Evolutionary conservation across 1,140 invertebrate genomes (phyloP), one percentile per base, ranked within the genome.

Genomic region (Drosophila burlai): DNA sequence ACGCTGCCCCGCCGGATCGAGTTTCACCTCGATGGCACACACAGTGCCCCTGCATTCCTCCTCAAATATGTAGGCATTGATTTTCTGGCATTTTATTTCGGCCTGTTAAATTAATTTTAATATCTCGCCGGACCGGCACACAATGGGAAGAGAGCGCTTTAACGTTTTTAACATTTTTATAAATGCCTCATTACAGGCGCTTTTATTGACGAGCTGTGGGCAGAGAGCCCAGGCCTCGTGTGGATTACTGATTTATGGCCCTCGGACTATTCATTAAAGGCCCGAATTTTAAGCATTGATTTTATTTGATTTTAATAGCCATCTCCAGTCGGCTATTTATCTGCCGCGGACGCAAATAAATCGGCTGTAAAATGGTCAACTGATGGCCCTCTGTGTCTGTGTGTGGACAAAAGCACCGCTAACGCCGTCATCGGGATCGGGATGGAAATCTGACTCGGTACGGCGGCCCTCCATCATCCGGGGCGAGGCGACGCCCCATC

Each of bases 271-370:
- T 89, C 84, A 89, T 87, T 89, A 89, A 89, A 78, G 67, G 50
- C 45, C 59, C 72, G 58, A 76, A 62, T 75, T 85, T 82, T 72
- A 75, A 84, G 76, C 77, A 89, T 84, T 89, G 84, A 89, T 87
- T 87, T 87, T 87, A 87, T 87, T 87, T 62, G 84, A 89, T 89
- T 87, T 87, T 87, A 87, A 87, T 87, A 89, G 77, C 75, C 49
- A 43, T 15, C 11, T 43, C 55, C 55, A 58, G 55, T 18, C 47
- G 76, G 60, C 79, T 63, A 78, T 82, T 82, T 82, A 82, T 82
- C 80, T 74, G 72, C 54, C 43, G 66, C 75, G 81, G 62, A 77
- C 78, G 71, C 71, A 76, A 77, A 81, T 85, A 85, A 85, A 85
- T 85, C 82, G 83, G 83, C 67, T 68, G 71, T 85, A 85, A 86